Evolutionary conservation across 2,888 invertebrate species (phyloP), one percentile per base, ranked within the genome.

Genomic region (Gari tellinella): DNA sequence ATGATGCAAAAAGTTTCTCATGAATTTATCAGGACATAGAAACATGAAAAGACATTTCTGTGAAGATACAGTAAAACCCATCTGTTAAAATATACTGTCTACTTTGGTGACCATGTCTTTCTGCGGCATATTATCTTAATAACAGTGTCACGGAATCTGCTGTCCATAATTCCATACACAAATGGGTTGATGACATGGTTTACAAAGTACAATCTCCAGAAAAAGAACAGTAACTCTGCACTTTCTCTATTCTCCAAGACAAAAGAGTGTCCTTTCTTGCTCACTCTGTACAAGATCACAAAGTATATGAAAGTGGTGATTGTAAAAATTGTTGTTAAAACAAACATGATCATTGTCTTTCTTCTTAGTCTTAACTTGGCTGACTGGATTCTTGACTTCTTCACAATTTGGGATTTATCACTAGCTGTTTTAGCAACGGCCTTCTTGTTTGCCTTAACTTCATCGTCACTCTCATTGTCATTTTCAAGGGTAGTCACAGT

Each of bases 111-210:
- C 48, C 48, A 48, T 19, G 17, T 19, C 21, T 48, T 48, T 48
- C 23, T 48, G 10, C 23, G 17, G 21, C 21, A 21, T 3, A 48
- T 23, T 17, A 49, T 5, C 37, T 51, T 49, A 7, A 61, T n/a
- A 1, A 49, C 40, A 19, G 49, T 37, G 31, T 31, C 31, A 26
- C 55, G 46, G 38, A 68, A 68, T n/a, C 67, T 43, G 3, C 12
- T 41, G 23, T 68, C 67, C 67, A 68, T 55, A 12, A 68, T 43
- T 3, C 67, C 45, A 45, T 68, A 68, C 4, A 68, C 46, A 53
- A 68, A 48, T 12, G 67, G 67, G 21, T 68, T 68, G 37, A 68
- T 68, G 4, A 68, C 55, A 21, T 68, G 67, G 41, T 68, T 68
- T 41, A 68, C 52, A 21, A 68, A 68, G 48, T 68, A 68, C 23